Evolutionary conservation across 1,140 invertebrate species (phyloP).

Genomic region (Achroia grisella): DNA sequence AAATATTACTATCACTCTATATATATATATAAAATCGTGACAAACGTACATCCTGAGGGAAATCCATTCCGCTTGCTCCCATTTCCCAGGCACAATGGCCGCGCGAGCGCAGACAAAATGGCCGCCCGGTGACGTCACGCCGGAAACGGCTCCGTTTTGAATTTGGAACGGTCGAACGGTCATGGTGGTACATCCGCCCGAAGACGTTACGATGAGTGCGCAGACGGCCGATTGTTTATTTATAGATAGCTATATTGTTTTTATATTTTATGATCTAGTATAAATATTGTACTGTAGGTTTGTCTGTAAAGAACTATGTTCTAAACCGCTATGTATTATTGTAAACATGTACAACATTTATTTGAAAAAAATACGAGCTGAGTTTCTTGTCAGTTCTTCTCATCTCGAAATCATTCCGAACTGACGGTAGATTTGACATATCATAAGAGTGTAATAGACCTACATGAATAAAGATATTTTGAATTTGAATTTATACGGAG

Average conservation of each 20-base stretch:
- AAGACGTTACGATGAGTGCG: conserved; percentile 68
- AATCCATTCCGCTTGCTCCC: conserved; percentile 46
- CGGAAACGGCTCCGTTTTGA: conserved; percentile 70
- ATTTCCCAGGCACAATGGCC: conserved; percentile 56
- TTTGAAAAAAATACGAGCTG: no score
- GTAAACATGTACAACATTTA: no score
- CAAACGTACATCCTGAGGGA: conserved; percentile 31
- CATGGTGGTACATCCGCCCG: conserved; percentile 64
- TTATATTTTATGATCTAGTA: neutral
- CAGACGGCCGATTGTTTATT: conserved; percentile 6
- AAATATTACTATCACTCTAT: no score
- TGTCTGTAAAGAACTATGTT: no score
- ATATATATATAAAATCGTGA: neutral
- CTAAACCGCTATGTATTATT: no score
- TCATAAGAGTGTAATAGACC: no score
- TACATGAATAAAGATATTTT: no score
- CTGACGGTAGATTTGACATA: no score
- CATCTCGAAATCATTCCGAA: no score
- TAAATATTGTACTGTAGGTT: no score
- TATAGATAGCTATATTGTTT: neutral
- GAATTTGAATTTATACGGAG: no score
- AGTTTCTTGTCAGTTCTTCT: no score
- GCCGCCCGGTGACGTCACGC: conserved; percentile 60
- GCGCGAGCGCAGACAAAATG: conserved; percentile 62
- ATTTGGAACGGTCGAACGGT: conserved; percentile 70